Percentiles rank a stretch among this genome's conserved stretches.
Evolutionary conservation across 2,888 invertebrate species (phyloP).

Genomic region (Heliconius hortense): DNA sequence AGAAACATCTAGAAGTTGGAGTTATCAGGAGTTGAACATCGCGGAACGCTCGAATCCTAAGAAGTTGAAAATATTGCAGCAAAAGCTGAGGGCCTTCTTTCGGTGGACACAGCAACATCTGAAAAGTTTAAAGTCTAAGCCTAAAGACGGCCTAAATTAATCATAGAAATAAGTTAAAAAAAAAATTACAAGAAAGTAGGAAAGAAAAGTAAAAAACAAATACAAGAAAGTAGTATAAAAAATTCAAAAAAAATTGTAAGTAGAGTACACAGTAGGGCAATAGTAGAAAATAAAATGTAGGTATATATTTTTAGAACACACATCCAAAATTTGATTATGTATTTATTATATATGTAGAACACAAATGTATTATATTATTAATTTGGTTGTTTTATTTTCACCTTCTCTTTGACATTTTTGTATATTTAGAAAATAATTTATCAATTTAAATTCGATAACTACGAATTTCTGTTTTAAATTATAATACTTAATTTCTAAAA

Average conservation of each 20-base stretch:
- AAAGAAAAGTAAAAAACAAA: not conserved
- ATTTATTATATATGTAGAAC: not conserved
- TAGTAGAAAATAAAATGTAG: no score
- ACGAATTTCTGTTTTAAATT: no score
- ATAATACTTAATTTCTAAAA: no score
- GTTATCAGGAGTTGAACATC: not conserved
- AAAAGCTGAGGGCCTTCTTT: not conserved
- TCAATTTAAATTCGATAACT: no score
- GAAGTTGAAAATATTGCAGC: not conserved
- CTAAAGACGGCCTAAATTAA: not conserved
- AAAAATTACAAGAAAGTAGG: no score
- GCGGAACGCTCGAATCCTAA: not conserved
- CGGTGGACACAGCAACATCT: not conserved
- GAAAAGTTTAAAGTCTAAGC: not conserved
- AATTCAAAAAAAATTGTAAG: not conserved
- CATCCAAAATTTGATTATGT: not conserved
- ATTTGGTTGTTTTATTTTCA: not conserved
- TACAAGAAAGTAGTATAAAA: not conserved
- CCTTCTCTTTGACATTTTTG: not conserved
- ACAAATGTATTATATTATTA: not conserved
- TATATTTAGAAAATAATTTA: not conserved
- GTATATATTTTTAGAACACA: no score
- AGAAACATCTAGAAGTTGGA: not conserved
- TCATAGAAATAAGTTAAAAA: not conserved
- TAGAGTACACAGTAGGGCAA: not conserved